Evolutionary conservation across 1,140 invertebrate species (phyloP).

Genomic region (Amyelois transitella): DNA sequence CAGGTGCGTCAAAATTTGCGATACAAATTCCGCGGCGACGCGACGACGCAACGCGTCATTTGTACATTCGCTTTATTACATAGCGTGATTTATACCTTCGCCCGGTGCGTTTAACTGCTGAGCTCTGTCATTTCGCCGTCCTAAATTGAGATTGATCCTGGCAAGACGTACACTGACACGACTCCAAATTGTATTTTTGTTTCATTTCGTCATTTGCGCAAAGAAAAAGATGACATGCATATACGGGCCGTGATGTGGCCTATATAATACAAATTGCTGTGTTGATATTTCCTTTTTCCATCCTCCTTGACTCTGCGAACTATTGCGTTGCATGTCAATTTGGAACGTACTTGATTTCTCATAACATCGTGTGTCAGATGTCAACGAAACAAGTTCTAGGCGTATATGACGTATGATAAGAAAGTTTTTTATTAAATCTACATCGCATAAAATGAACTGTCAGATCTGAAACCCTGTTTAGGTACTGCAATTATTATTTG

Average conservation of each 20-base stretch:
- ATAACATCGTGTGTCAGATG: no score
- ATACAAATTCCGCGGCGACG: constrained; percentile 24
- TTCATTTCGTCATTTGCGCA: constrained; percentile 25
- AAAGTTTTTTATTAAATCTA: no score
- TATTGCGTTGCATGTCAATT: no score
- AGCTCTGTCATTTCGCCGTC: constrained; percentile 61
- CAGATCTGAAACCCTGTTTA: no score
- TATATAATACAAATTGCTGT: neutral
- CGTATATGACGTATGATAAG: no score
- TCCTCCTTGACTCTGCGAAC: no score
- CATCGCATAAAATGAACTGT: no score
- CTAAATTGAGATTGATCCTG: constrained; percentile 70
- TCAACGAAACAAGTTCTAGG: no score
- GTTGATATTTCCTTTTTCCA: no score
- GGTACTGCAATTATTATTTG: no score
- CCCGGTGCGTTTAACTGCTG: constrained; percentile 64
- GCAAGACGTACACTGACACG: constrained; percentile 36
- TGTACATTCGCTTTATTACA: constrained; percentile 63
- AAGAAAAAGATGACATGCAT: neutral
- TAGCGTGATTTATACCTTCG: constrained; percentile 56
- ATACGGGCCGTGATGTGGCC: neutral
- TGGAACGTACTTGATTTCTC: no score
- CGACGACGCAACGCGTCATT: constrained; percentile 32
- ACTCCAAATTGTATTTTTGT: constrained; percentile 42
- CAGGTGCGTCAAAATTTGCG: constrained; percentile 36